Conservation (phyloP, 2,888 invertebrate genomes). For the Drosophila buzzatii region DNA sequence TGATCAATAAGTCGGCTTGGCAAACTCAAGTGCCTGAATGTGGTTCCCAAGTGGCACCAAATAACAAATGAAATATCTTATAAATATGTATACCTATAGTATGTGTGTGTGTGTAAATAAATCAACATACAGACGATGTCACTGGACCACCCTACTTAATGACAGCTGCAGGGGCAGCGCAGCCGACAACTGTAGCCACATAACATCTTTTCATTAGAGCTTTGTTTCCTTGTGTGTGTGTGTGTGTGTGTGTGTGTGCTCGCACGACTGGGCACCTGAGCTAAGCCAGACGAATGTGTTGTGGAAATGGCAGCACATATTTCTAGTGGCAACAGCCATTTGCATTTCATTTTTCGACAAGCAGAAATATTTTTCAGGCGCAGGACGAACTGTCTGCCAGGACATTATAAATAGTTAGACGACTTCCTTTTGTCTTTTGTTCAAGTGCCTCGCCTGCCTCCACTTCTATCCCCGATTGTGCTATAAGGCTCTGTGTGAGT, state of each 20-base stretch:
- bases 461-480: constrained; percentile 26
- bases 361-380: constrained; percentile 65
- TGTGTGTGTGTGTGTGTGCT: constrained; percentile 22
- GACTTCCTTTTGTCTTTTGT: constrained; percentile 75
- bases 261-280: constrained; percentile 64
- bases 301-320: constrained; percentile 58
- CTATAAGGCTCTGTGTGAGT: constrained; percentile 14
- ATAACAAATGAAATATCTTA: constrained; percentile 54
- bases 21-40: constrained; percentile 54
- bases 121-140: constrained; percentile 53
- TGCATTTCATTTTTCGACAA: constrained; percentile 78
- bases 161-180: constrained; percentile 63
- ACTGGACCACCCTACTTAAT: constrained; percentile 65
- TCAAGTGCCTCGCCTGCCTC: constrained; percentile 2
- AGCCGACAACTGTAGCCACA: constrained; percentile 67
- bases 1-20: constrained; percentile 59
- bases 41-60: constrained; percentile 36
- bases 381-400: constrained; percentile 35
- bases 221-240: constrained; percentile 47
- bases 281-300: constrained; percentile 55
- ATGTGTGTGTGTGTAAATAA: constrained; percentile 35
- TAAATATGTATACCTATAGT: constrained; percentile 28
- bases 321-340: constrained; percentile 64
- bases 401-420: constrained; percentile 71
- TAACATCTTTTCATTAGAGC: constrained; percentile 72